These are phyloP conservation scores for Cenopis cana DNA, from an alignment of 2,888 invertebrate genomes.

Conservation along the genomic window DNA sequence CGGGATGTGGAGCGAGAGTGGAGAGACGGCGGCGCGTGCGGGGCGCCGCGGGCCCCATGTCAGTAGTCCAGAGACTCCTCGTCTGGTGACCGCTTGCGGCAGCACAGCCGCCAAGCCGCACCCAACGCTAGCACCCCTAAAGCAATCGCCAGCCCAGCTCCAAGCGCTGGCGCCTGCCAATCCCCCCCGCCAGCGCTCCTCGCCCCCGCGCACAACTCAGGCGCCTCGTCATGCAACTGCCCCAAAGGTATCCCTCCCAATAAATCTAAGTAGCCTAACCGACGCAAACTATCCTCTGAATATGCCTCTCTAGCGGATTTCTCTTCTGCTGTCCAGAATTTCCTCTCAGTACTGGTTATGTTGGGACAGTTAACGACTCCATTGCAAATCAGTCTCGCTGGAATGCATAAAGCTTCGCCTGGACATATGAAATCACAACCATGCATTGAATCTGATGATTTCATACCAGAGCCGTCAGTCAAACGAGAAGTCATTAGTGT, in stretches of 20 bases:
- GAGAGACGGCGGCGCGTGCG: slow-evolving; percentile 77
- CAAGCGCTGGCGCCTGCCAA: slow-evolving; percentile 87
- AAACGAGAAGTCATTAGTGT: slow-evolving; percentile 91
- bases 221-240: slow-evolving; percentile 90
- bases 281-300: slow-evolving; percentile 86
- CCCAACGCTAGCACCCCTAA: slow-evolving; percentile 84
- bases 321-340: slow-evolving; percentile 79
- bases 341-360: slow-evolving; percentile 82
- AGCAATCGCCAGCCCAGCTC: slow-evolving; percentile 85
- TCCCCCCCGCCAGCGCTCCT: slow-evolving; percentile 79
- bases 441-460: slow-evolving; percentile 68
- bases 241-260: slow-evolving; percentile 73
- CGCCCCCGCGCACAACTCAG: slow-evolving; percentile 88
- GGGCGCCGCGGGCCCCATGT: slow-evolving; percentile 83
- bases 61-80: slow-evolving; percentile 87
- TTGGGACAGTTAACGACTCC: slow-evolving; percentile 95
- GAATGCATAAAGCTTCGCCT: slow-evolving; percentile 93
- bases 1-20: slow-evolving; percentile 76
- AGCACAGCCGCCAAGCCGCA: slow-evolving; percentile 86
- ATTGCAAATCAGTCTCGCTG: slow-evolving; percentile 93
- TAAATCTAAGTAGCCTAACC: slow-evolving; percentile 84
- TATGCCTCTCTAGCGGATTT: slow-evolving; percentile 83
- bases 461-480: slow-evolving; percentile 83
- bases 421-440: slow-evolving; percentile 95
- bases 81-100: slow-evolving; percentile 85